phyloP scores from a whole-genome alignment of 1,140 invertebrate genomes.

The Polyergus mexicanus region DNA sequence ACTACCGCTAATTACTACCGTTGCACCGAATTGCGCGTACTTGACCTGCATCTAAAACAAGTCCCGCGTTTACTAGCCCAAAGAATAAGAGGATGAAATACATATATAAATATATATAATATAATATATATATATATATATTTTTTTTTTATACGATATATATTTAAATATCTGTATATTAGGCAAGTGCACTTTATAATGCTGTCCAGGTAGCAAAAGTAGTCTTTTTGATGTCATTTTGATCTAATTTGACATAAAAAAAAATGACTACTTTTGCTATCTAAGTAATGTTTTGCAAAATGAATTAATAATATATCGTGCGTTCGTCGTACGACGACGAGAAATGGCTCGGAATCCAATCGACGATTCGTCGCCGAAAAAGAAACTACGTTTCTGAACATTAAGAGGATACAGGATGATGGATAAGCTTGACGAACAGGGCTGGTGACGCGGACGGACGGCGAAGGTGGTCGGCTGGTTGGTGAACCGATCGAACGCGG shows the following conservation, averaged over 20 bases:
- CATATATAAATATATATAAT: neutral
- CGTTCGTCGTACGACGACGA: slow-evolving; percentile 14
- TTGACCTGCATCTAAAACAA: slow-evolving; percentile 25
- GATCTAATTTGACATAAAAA: too few species aligned
- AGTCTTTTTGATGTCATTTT: too few species aligned
- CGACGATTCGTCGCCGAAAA: slow-evolving; percentile 25
- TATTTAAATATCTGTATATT: slow-evolving; percentile 11
- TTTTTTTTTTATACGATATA: neutral
- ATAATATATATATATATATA: slow-evolving; percentile 3
- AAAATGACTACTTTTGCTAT: too few species aligned
- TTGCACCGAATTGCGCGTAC: slow-evolving; percentile 34
- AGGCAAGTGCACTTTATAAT: slow-evolving; percentile 17
- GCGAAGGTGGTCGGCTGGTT: slow-evolving; percentile 85
- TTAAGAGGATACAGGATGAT: slow-evolving; percentile 78
- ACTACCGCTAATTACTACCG: slow-evolving; percentile 1
- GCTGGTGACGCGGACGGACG: slow-evolving; percentile 85
- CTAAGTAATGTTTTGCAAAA: neutral
- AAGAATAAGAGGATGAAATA: neutral
- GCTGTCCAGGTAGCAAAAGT: neutral
- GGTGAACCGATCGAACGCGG: slow-evolving; percentile 85
- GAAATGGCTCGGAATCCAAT: slow-evolving; percentile 24
- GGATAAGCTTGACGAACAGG: slow-evolving; percentile 85
- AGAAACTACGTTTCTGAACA: slow-evolving; percentile 60
- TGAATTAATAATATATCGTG: slow-evolving; percentile 9
- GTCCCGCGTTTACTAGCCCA: slow-evolving; percentile 7